Base-by-base conservation (phyloP, 2,113 vertebrate species). In the Tragelaphus scriptus region DNA sequence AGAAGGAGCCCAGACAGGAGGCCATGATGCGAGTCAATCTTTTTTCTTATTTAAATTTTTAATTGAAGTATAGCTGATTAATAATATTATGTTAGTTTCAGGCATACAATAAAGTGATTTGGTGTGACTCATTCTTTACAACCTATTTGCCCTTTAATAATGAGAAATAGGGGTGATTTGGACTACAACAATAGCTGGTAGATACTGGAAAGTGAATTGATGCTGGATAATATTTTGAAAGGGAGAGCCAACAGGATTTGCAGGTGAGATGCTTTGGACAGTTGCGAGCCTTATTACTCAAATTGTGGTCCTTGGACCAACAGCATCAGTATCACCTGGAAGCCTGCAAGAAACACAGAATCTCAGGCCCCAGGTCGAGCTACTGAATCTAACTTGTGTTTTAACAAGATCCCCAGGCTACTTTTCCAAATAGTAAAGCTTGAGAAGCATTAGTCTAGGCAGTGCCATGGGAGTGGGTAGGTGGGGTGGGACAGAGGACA, bases 91-190 rank as follows among this genome's bases (percentile, higher is more conserved):
- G 19, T 55, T 23, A 36, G 49, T 53, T 55, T 84, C 23, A n/a
- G 19, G 19, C 2, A 0, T 55, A 36, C 12, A 82, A 32, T n/a
- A 7, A 82, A 55, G 19, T 82, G 51, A 55, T 36, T 55, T n/a
- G 11, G 32, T 2, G 15, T 63, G 55, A 49, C 1, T 53, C 28
- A 88, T 58, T 91, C 77, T 58, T 71, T 47, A 85, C 8, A 17
- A 86, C 2, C 36, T 17, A 13, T 23, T 89, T 82, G 40, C 59
- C 40, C 51, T 89, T 49, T 49, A 30, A 75, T 47, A 92, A 90
- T 44, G 40, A 90, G 30, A 96, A 80, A 25, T 30, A 17, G 61
- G 7, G 26, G 40, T 21, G 44, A 84, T 14, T 0, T n/a, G 58
- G 13, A 51, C 7, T 56, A 58, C 7, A 36, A 19, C 36, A 26